Evolutionary conservation across 2,113 vertebrate species (phyloP).

Genomic region (Pantherophis guttatus): DNA sequence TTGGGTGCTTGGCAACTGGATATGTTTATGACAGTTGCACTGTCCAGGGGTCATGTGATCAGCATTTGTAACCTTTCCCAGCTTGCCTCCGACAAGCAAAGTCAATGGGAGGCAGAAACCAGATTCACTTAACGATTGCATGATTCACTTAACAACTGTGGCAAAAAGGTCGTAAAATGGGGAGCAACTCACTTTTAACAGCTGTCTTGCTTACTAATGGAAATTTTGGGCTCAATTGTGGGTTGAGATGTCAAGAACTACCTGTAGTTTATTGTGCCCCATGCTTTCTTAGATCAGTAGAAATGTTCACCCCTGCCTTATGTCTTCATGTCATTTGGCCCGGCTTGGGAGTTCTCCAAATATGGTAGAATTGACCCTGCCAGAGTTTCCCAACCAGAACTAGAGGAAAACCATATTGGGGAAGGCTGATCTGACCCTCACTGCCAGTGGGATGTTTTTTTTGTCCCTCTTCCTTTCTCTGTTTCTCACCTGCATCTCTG

Average conservation of each 20-base stretch:
- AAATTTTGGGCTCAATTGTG: background rate
- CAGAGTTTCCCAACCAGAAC: background rate
- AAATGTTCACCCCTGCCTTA: background rate
- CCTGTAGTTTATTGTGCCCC: background rate
- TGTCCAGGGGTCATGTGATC: background rate
- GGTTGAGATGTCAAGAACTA: background rate
- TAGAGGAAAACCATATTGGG: background rate
- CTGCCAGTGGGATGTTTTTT: background rate
- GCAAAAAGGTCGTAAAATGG: background rate
- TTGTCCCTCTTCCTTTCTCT: too few relatives aligned
- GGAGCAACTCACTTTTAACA: background rate
- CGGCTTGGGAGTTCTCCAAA: background rate
- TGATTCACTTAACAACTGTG: background rate
- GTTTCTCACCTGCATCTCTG: conserved; percentile 80
- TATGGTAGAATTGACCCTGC: background rate
- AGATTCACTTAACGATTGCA: background rate
- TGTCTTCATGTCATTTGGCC: background rate
- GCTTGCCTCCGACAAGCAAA: background rate
- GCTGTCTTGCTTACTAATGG: background rate
- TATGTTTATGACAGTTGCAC: background rate
- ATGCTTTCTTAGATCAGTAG: background rate
- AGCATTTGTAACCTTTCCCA: background rate
- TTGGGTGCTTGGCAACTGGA: background rate
- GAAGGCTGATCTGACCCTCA: background rate
- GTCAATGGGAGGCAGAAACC: background rate